These are phyloP conservation scores for Planococcus citri DNA, from an alignment of 1,140 invertebrate species.

Conservation along the genomic window DNA sequence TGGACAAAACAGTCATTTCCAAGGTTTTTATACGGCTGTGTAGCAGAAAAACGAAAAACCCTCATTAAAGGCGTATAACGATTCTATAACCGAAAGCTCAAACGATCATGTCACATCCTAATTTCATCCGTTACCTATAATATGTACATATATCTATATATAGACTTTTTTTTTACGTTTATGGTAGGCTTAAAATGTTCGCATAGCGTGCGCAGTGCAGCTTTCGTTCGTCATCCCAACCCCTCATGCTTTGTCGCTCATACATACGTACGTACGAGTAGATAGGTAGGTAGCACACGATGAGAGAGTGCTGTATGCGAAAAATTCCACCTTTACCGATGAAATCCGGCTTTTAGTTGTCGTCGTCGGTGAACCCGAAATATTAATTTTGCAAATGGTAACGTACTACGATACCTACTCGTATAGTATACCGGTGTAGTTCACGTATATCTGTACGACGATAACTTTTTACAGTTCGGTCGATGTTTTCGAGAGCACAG, in stretches of 20 bases:
- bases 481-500: neutral
- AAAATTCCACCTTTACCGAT: too few species aligned
- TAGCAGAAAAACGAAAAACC: neutral
- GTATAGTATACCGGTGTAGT: too few species aligned
- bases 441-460: too few species aligned
- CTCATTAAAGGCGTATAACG: neutral
- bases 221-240: neutral
- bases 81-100: constrained; percentile 3
- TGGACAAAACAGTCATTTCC: neutral
- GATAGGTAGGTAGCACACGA: too few species aligned
- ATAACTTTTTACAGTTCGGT: neutral
- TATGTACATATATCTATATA: too few species aligned
- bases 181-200: neutral
- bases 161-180: neutral
- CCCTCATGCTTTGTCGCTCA: too few species aligned
- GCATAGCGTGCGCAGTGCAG: neutral
- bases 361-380: neutral
- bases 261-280: too few species aligned
- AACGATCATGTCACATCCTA: constrained; percentile 2
- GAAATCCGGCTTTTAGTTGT: neutral
- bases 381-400: neutral
- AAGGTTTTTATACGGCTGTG: neutral
- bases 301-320: too few species aligned
- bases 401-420: too few species aligned
- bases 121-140: neutral